Percentiles rank a stretch among this genome's conserved stretches.
These are phyloP conservation scores for Lineus longissimus DNA, from an alignment of 1,140 invertebrate species.

Conservation along the genomic window DNA sequence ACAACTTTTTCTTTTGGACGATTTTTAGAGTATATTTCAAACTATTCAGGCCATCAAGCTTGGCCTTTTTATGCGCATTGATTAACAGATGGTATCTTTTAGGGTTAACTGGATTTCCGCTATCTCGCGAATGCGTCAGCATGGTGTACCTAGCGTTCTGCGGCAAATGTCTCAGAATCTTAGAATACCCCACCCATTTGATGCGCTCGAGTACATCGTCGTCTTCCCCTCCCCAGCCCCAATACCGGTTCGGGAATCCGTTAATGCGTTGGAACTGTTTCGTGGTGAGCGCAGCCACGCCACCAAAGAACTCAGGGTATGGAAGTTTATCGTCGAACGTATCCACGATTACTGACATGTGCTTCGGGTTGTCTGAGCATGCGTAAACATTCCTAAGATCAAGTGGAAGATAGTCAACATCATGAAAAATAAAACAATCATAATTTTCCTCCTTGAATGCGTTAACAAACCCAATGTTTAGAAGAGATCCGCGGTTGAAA, in stretches of 20 bases:
- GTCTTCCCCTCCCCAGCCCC: conserved; percentile 67
- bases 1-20: no score
- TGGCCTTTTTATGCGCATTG: no score
- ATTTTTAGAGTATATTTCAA: no score
- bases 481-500: conserved; percentile 24
- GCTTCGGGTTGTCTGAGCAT: conserved; percentile 21
- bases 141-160: no score
- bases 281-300: conserved; percentile 33
- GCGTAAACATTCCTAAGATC: conserved; percentile 25
- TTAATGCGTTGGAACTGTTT: conserved; percentile 73
- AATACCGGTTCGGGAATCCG: conserved; percentile 87
- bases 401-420: conserved; percentile 26
- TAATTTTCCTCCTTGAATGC: conserved; percentile 18
- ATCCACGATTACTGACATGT: conserved; percentile 22
- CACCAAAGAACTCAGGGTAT: conserved; percentile 38
- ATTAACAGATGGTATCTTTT: no score
- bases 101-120: no score
- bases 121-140: no score
- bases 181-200: no score
- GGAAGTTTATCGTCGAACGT: conserved; percentile 29
- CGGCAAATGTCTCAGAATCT: no score
- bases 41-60: no score
- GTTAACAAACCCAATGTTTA: conserved; percentile 26
- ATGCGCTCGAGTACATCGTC: conserved; percentile 41
- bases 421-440: conserved; percentile 33